phyloP scores from a whole-genome alignment of 2,113 vertebrate genomes.

The Gallinago jamesoni region DNA sequence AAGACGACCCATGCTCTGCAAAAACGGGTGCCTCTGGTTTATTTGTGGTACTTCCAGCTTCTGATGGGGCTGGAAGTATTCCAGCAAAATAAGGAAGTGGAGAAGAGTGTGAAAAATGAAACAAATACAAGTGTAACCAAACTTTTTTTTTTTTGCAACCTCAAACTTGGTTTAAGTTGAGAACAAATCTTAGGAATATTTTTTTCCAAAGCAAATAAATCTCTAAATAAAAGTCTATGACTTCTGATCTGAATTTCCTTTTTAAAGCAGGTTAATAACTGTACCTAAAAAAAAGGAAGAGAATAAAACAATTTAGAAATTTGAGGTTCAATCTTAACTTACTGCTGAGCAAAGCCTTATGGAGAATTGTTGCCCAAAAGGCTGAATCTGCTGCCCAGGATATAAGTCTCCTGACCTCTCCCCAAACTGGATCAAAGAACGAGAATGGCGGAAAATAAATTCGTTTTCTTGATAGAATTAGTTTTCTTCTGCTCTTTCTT shows the following conservation, averaged over 20 bases:
- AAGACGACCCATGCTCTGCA: neutral
- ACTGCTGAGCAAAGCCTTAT: neutral
- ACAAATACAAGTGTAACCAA: neutral
- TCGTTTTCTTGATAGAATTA: neutral
- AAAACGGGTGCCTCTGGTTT: neutral
- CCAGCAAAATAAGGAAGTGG: slow-evolving; percentile 7
- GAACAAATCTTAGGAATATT: neutral
- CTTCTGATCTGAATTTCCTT: neutral
- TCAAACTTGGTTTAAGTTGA: neutral
- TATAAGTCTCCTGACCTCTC: neutral
- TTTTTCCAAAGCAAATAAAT: neutral
- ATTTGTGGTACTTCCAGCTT: neutral
- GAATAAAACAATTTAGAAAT: neutral
- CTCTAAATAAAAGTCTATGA: neutral
- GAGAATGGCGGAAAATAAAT: neutral
- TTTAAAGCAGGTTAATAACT: neutral
- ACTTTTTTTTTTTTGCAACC: neutral
- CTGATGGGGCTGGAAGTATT: neutral
- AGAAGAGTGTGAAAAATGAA: neutral
- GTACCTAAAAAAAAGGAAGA: neutral
- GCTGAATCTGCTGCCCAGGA: neutral
- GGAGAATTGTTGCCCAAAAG: neutral
- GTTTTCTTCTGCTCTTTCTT: neutral
- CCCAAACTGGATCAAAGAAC: neutral
- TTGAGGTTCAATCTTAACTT: neutral